Evolutionary conservation across 2,888 invertebrate genomes (phyloP).

Genomic region (Muschampia staudingeri): DNA sequence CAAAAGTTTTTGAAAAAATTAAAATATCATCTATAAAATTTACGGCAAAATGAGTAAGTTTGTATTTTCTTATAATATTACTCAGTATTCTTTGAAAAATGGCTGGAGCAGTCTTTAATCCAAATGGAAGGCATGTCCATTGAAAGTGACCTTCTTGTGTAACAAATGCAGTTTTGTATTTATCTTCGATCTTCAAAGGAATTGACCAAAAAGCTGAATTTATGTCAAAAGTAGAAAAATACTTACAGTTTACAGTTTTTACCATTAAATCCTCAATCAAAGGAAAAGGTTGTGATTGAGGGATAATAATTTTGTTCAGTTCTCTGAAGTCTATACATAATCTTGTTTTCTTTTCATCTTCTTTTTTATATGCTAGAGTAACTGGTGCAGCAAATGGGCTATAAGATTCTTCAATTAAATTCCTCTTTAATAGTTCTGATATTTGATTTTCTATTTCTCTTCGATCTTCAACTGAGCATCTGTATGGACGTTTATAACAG

Average conservation of each 20-base stretch:
- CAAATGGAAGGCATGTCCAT: background rate
- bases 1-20: background rate
- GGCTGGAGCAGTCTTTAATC: background rate
- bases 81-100: background rate
- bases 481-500: background rate
- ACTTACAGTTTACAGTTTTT: background rate
- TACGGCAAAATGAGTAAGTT: background rate
- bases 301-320: background rate
- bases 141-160: background rate
- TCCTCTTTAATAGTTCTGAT: background rate
- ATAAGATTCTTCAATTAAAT: background rate
- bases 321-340: background rate
- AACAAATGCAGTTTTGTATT: background rate
- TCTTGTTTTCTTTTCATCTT: background rate
- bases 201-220: constrained; percentile 1
- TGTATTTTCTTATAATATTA: background rate
- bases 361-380: background rate
- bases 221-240: background rate
- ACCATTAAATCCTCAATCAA: background rate
- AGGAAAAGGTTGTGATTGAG: background rate
- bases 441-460: constrained; percentile 6
- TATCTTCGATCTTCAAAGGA: background rate
- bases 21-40: background rate
- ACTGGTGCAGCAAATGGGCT: constrained; percentile 5
- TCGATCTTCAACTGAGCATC: background rate